Base-by-base conservation (phyloP, 2,797 vertebrate species). In the Phoxinus dragarum region DNA sequence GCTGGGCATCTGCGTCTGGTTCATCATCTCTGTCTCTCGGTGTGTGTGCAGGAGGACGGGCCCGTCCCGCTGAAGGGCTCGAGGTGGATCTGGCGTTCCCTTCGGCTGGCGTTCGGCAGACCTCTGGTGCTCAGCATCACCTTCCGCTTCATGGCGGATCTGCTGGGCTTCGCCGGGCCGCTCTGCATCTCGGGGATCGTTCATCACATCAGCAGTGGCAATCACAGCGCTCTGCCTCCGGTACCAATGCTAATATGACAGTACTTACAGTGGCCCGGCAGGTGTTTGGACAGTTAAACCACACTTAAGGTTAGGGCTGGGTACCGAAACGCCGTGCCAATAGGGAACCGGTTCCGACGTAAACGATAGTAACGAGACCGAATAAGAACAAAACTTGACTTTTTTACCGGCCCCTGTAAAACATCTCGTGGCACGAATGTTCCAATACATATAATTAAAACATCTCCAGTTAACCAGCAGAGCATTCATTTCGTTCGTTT, bases 151-250 rank as follows among this genome's bases (percentile, higher is more conserved):
- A 11, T 90, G 19, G 84, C 90, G 0, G 90, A 90, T 34, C 82
- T 90, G 76, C 84, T 90, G 80, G 88, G 88, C 49, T 90, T 90
- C 11, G 85, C 87, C 0, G 90, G 90, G 31, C 90, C 90, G 0
- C 86, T 90, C 27, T 90, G 88, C 86, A 90, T 90, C 76, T 89
- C 87, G 0, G 90, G 90, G 42, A 90, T 90, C 8, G 88, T 90
- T 40, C 80, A 90, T 47, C 88, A 90, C 31, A 86, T 90, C 79
- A 89, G 88, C 88, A 67, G 84, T 3, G 88, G 88, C 56, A 89
- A 90, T 67, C 81, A 87, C 84, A 90, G 86, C 21, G 84, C 69
- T 31, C 59, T 56, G 34, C 75, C 87, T 17, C 88, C 90, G 56
- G 90, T 90, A 88, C 17, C 14, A 68, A 4, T 71, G 21, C 49